Percentiles rank a stretch among this genome's conserved stretches.
These are phyloP conservation scores for Galemys pyrenaicus DNA, from an alignment of 2,113 vertebrate genomes.

Conservation along the genomic window DNA sequence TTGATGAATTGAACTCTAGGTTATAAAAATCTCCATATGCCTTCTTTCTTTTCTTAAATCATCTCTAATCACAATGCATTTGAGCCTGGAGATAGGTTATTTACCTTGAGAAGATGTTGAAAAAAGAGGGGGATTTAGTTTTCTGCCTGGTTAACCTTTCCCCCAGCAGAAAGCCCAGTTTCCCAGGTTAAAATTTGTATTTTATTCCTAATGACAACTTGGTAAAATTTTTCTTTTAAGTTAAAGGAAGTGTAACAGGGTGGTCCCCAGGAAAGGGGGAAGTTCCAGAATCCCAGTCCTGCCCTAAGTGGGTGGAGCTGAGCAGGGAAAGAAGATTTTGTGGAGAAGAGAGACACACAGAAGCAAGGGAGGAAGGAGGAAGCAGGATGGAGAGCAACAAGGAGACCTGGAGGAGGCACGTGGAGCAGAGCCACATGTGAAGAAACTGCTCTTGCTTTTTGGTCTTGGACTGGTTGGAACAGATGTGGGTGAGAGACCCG, in stretches of 20 bases:
- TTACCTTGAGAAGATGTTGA: not conserved
- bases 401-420: no score
- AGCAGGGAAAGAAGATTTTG: no score
- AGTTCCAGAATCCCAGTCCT: no score
- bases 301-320: no score
- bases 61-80: not conserved
- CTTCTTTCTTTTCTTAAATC: not conserved
- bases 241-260: not conserved
- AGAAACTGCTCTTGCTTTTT: no score
- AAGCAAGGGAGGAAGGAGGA: no score
- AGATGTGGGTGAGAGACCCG: no score
- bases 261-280: no score
- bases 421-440: no score
- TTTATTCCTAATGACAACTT: not conserved
- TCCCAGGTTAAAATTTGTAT: not conserved
- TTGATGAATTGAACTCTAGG: slow-evolving; percentile 3
- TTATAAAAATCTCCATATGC: not conserved
- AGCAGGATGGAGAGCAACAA: no score
- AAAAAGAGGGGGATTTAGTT: not conserved
- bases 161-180: not conserved
- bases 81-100: not conserved
- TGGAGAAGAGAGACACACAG: no score
- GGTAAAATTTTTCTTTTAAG: not conserved
- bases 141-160: not conserved
- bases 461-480: no score